Evolutionary conservation across 2,797 vertebrate genomes (phyloP), one percentile per base, ranked within the genome.

Genomic region (Myiothlypis chrysogaster): DNA sequence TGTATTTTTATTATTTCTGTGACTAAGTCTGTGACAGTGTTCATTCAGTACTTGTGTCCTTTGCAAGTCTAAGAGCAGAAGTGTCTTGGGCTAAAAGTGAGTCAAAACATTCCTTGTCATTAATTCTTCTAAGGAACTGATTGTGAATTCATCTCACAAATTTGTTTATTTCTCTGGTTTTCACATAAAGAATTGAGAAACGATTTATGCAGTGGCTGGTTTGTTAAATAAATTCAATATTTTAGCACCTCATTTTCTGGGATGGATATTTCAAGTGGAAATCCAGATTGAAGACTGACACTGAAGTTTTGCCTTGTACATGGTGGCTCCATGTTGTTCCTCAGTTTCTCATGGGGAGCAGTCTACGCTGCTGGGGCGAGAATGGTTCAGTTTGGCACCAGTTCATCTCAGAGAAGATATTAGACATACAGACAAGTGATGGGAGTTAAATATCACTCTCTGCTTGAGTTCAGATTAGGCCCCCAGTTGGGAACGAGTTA

Each of bases 121-220:
- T 93, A 94, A 46, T 82, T 25, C 28, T 84, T 87, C 72, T 53
- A 78, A 80, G 65, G 53, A 93, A 43, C 39, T 76, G 34, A 55
- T 55, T 72, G 24, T 82, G 59, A 83, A 90, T 90, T 86, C 22
- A 2, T 75, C 61, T 94, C 77, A 83, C 46, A 68, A 70, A 84
- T 77, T 76, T 91, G 55, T 92, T 95, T 95, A 53, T 89, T 73
- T 89, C 61, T 91, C 59, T 86, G 30, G 32, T 93, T 90, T 93
- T 90, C 80, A 70, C 85, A 53, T 73, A 70, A 89, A 89, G 39
- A 91, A 69, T 63, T 66, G 72, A 72, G 64, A 93, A 56, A 23
- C 20, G 14, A 46, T 79, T 89, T 91, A 80, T 88, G 63, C 82
- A 64, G 72, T 76, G 70, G 32, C 59, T 88, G 52, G 12, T 79